These are phyloP conservation scores for Megaleporinus macrocephalus DNA, from an alignment of 2,113 vertebrate genomes.

Conservation along the genomic window DNA sequence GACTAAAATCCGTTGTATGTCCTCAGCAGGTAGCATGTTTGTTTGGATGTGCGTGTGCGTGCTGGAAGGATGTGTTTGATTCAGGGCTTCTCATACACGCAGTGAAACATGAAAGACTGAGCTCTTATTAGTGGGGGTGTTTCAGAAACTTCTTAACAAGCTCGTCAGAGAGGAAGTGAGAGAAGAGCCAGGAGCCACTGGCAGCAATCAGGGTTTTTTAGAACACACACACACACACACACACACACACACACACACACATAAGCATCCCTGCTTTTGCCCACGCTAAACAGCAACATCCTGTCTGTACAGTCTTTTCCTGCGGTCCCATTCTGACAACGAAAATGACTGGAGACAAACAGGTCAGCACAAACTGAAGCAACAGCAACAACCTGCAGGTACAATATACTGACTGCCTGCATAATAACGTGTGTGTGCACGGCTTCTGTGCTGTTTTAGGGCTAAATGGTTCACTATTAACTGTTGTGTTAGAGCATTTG, in stretches of 20 bases:
- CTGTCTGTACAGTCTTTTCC: not conserved
- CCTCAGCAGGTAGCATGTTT: slow-evolving; percentile 11
- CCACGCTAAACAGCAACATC: not conserved
- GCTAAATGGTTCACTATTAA: too few relatives aligned
- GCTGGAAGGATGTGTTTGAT: slow-evolving; percentile 35
- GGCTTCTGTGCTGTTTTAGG: too few relatives aligned
- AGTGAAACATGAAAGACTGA: slow-evolving; percentile 38
- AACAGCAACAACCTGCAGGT: not conserved
- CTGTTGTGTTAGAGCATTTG: too few relatives aligned
- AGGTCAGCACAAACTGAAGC: slow-evolving; percentile 19
- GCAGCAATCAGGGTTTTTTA: slow-evolving; percentile 29
- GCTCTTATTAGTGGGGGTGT: slow-evolving; percentile 27
- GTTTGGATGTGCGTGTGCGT: not conserved
- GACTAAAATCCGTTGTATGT: not conserved
- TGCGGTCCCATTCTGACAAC: slow-evolving; percentile 1
- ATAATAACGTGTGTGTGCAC: not conserved
- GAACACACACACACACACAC: slow-evolving; percentile 13
- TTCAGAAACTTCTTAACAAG: slow-evolving; percentile 37
- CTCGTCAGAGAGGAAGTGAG: slow-evolving; percentile 30
- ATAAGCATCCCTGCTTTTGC: slow-evolving; percentile 34
- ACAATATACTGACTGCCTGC: not conserved
- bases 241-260: slow-evolving; percentile 3
- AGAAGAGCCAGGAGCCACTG: slow-evolving; percentile 25
- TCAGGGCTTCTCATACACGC: not conserved
- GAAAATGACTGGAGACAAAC: slow-evolving; percentile 8